These are phyloP conservation scores for Gallirallus australis DNA, from an alignment of 2,797 vertebrate genomes.

Conservation along the genomic window DNA sequence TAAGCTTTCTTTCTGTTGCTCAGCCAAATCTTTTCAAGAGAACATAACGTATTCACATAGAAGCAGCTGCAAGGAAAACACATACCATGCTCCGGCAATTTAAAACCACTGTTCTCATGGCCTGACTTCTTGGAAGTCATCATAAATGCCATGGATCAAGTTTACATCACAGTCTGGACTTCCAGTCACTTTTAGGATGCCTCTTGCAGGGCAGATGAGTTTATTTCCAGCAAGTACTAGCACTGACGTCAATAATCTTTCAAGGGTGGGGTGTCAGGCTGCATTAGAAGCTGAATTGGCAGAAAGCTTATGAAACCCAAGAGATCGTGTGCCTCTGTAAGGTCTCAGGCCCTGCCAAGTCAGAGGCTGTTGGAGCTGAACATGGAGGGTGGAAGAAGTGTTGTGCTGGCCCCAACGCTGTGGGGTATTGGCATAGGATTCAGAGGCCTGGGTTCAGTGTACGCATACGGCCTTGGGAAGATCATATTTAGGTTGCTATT, in stretches of 20 bases:
- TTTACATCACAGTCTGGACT: neutral
- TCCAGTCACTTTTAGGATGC: neutral
- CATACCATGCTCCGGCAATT: slow-evolving; percentile 20
- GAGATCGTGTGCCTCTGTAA: neutral
- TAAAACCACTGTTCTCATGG: slow-evolving; percentile 25
- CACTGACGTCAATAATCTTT: neutral
- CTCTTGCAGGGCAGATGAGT: neutral
- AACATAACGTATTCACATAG: neutral
- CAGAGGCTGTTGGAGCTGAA: neutral
- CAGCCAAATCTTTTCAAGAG: slow-evolving; percentile 9
- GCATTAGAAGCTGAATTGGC: neutral
- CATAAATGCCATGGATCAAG: neutral
- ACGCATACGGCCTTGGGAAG: accelerated
- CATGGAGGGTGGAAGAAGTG: neutral
- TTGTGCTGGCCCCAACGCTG: neutral
- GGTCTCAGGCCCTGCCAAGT: neutral
- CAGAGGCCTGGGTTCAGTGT: neutral
- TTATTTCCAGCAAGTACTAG: neutral
- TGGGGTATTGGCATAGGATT: neutral
- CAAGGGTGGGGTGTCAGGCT: neutral
- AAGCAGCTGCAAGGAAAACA: slow-evolving; percentile 30
- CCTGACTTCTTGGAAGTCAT: slow-evolving; percentile 20
- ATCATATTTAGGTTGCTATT: neutral
- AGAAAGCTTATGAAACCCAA: neutral
- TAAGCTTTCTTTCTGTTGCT: neutral